phyloP scores from a whole-genome alignment of 1,140 invertebrate species.

The Drosophila nannoptera region DNA sequence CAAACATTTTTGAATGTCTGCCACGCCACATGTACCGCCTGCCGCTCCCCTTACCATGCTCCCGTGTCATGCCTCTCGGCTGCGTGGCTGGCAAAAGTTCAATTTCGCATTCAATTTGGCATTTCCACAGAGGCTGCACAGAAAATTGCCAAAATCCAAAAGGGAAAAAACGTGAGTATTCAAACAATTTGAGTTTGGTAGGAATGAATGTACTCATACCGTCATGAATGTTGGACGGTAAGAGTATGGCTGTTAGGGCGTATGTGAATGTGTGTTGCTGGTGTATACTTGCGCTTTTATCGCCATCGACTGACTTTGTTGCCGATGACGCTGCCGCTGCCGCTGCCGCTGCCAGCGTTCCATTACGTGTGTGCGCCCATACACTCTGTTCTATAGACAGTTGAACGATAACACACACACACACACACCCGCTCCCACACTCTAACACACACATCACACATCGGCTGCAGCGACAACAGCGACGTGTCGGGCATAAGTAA shows the following conservation, averaged over 20 bases:
- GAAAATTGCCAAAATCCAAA: constrained; percentile 28
- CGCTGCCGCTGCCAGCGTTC: constrained; percentile 13
- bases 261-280: background rate
- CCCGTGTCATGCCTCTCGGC: background rate
- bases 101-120: constrained; percentile 74
- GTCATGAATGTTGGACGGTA: constrained; percentile 20
- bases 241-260: constrained; percentile 2
- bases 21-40: background rate
- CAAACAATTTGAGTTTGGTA: constrained; percentile 59
- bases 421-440: constrained; percentile 17
- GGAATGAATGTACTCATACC: constrained; percentile 1
- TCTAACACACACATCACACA: constrained; percentile 24
- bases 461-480: constrained; percentile 46
- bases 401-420: constrained; percentile 60
- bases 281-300: constrained; percentile 55
- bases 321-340: constrained; percentile 14
- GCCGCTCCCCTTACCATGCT: background rate
- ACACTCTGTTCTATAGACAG: constrained; percentile 42
- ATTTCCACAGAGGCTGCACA: constrained; percentile 59
- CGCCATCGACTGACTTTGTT: constrained; percentile 55
- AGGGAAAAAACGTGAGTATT: constrained; percentile 33
- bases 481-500: constrained; percentile 69
- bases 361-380: constrained; percentile 12
- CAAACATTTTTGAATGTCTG: constrained; percentile 20
- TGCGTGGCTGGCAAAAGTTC: constrained; percentile 62